Base-by-base conservation (phyloP, 2,113 vertebrate species). In the Cranoglanis bouderius region DNA sequence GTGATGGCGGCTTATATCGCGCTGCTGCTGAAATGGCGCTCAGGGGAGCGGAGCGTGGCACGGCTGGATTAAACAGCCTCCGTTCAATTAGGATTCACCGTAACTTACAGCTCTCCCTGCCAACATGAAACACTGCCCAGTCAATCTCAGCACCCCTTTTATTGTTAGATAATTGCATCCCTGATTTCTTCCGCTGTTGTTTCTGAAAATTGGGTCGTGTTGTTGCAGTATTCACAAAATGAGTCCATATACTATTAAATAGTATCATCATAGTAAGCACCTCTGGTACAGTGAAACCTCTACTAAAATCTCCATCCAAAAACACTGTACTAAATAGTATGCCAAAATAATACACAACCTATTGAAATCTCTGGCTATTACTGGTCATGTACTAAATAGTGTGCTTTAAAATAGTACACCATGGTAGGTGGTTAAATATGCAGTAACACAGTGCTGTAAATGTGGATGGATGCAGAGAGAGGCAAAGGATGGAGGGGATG, bases 31-130 rank as follows among this genome's bases (percentile, higher is more conserved):
- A 94, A 95, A 95, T 63, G 81, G 92, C 92, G 87, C 95, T 92
- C 94, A 0, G 85, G 95, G 95, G 96, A 96, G 93, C 94, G 93
- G 92, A 92, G 94, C 93, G 90, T 95, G 94, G 95, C 94, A 94
- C 92, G 90, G 92, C 93, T 95, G 95, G 94, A 95, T 96, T 96
- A 96, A 95, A 90, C 93, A 94, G 94, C 94, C 95, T 93, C 93
- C 94, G 93, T 94, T 95, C 95, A 96, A 96, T 96, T 96, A 96
- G 95, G 96, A 95, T 96, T 94, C 95, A 93, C 93, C 93, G 93
- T 95, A 95, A 96, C 93, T 95, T 96, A 96, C 93, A 93, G 93
- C 92, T 94, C 95, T 95, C 95, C 86, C 88, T 93, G 93, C 94
- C 95, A 90, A 93, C 91, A 94, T 95, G 95, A 96, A 92, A 87